These are phyloP conservation scores for Cercopithecus mitis DNA, from an alignment of 2,797 vertebrate genomes.

Conservation along the genomic window DNA sequence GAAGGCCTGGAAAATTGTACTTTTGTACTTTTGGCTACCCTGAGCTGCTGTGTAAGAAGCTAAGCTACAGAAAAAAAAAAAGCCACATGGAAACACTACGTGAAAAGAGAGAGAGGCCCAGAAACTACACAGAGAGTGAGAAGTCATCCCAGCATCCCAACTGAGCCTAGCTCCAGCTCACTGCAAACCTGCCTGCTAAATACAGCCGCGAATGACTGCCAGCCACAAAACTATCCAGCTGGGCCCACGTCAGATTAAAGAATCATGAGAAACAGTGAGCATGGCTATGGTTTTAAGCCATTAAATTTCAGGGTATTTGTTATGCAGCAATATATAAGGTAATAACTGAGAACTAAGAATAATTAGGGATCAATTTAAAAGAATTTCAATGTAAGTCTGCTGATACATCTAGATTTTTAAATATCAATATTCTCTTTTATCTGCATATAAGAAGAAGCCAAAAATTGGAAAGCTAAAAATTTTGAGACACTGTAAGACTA, in stretches of 20 bases:
- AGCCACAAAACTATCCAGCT: background rate
- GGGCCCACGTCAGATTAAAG: background rate
- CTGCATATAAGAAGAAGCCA: background rate
- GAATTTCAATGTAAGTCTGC: background rate
- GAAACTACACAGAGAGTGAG: background rate
- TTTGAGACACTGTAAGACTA: background rate
- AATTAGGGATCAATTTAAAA: background rate
- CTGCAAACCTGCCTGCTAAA: background rate
- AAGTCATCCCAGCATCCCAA: background rate
- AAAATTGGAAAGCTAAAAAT: background rate
- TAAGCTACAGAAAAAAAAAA: background rate
- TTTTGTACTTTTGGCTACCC: background rate
- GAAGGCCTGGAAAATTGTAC: background rate
- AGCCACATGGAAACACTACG: background rate
- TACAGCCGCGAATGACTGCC: background rate
- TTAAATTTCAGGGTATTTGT: background rate
- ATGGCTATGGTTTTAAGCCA: background rate
- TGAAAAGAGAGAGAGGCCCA: background rate
- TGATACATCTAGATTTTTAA: background rate
- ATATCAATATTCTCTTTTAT: background rate
- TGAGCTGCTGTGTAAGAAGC: background rate
- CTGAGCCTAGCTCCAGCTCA: background rate
- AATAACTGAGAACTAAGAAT: background rate
- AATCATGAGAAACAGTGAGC: background rate
- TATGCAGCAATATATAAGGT: background rate